Evolutionary conservation across 2,888 invertebrate species (phyloP), one percentile per base, ranked within the genome.

Genomic region (Myathropa florea): DNA sequence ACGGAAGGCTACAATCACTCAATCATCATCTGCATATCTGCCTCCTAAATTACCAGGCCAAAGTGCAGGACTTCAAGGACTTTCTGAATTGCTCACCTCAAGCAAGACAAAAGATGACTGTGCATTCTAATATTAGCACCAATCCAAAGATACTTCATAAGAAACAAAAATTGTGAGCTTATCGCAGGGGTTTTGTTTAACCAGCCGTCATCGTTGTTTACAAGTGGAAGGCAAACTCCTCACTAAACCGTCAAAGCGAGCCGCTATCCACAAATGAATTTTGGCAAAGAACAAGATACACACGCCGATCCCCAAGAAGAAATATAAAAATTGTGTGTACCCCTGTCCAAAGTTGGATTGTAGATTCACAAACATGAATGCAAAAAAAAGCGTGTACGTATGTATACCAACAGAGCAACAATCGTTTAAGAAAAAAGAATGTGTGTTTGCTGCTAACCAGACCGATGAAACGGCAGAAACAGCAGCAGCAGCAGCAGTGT

Each of bases 361-460:
- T 67, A 36, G 28, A 86, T 57, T 86, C 83, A 83, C 70, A 73
- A 86, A 78, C 70, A 57, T 86, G 60, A 73, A 83, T 83, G 77
- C 72, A 85, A 83, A 86, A 57, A 63, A 72, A 72, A 65, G 26
- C 59, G 18, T 60, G 68, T 61, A 61, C 28, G 36, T 70, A 68
- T 46, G 39, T 46, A n/a, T n/a, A 1, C 68, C 57, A 59, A 59
- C 78, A 68, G 73, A 71, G 83, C 86, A 78, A 71, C 70, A 86
- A 83, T 83, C 83, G 78, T 86, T 78, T 86, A 61, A 86, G 83
- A 18, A 46, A 7, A 46, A 18, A 46, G 18, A 18, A 18, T 83
- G 78, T 83, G 65, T 86, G 65, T 83, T 83, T 71, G 65, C 86
- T 83, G 78, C 60, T 60, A 77, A 78, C 73, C 78, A 83, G 70